A percentile compares a stretch with the other conserved stretches of the same genome.
Conservation (phyloP, 2,888 invertebrate species). For the Pseudococcus viburni region DNA sequence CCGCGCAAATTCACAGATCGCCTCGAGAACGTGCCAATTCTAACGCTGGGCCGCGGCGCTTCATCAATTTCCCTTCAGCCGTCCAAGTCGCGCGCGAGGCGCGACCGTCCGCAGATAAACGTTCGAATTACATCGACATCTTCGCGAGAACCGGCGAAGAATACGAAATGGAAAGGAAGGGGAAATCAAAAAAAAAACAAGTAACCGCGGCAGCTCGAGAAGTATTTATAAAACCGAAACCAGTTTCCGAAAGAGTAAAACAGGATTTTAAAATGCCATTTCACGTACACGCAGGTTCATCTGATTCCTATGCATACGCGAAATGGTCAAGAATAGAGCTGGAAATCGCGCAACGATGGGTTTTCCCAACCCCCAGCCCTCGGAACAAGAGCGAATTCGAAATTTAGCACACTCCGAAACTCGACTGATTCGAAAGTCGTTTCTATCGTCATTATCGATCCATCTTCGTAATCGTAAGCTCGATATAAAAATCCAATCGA, state of each 20-base stretch:
- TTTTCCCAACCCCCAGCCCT: no score
- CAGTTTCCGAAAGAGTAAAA: slow-evolving; percentile 51
- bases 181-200: slow-evolving; percentile 48
- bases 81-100: no score
- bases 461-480: no score
- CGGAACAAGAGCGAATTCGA: no score
- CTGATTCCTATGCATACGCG: background rate
- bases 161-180: background rate
- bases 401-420: no score
- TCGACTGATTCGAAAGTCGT: no score
- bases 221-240: slow-evolving; percentile 40
- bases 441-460: no score
- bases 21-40: background rate
- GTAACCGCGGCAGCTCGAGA: background rate
- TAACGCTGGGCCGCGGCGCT: background rate
- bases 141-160: background rate
- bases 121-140: slow-evolving; percentile 11
- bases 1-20: background rate
- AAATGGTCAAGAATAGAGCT: background rate
- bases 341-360: background rate
- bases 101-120: background rate
- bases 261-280: slow-evolving; percentile 52
- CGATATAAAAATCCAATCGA: background rate
- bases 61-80: background rate
- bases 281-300: slow-evolving; percentile 32